Percentiles rank a stretch among this genome's conserved stretches.
Conservation (phyloP, 2,113 vertebrate genomes). For the Haemorhous mexicanus region DNA sequence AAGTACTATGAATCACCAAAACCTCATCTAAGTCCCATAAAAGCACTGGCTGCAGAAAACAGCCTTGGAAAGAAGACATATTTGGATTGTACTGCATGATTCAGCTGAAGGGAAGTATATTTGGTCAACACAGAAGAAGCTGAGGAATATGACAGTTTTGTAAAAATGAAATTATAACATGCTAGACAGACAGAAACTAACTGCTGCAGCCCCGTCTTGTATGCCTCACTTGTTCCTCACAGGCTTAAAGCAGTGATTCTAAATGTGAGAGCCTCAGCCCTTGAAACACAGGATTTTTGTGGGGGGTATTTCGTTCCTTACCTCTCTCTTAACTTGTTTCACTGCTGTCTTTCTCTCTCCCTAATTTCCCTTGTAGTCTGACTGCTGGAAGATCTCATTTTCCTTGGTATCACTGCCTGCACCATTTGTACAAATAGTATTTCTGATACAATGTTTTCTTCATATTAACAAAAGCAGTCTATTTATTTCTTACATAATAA, state of each 20-base stretch:
- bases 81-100: constrained; percentile 66
- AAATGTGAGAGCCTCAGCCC: background rate
- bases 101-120: constrained; percentile 72
- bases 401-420: background rate
- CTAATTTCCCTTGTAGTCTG: background rate
- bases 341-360: background rate
- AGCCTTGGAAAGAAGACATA: constrained; percentile 69
- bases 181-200: constrained; percentile 20
- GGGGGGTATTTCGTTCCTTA: background rate
- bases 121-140: constrained; percentile 68
- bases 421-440: background rate
- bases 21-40: constrained; percentile 78
- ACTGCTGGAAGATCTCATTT: background rate
- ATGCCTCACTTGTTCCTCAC: background rate
- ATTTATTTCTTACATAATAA: background rate
- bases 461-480: background rate
- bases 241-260: background rate
- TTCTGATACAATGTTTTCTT: background rate
- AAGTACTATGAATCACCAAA: constrained; percentile 79
- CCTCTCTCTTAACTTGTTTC: background rate
- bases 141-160: constrained; percentile 50
- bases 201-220: background rate
- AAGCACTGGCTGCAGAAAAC: constrained; percentile 69
- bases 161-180: constrained; percentile 57
- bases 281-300: background rate